Base-by-base conservation (phyloP, 1,140 invertebrate species). In the Drosophila erecta region DNA sequence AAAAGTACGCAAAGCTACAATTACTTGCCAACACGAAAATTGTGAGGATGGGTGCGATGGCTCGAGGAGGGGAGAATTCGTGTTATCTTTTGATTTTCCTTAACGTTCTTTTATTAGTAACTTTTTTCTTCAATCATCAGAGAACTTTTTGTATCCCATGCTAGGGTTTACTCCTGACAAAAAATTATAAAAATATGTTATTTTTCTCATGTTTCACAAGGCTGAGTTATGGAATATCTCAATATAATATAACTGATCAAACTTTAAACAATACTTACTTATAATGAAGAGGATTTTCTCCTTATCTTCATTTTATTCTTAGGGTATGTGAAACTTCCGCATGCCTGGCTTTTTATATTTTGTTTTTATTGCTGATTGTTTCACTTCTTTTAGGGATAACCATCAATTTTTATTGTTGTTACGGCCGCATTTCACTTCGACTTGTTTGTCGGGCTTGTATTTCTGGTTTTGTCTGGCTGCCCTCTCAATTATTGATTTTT, bases 321-420 rank as follows among this genome's bases (percentile, higher is more conserved):
- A 65, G 47, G 66, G 55, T 60, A 60, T 47, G 10, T 12, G 0
- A 8, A 35, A n/a, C 57, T 47, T 44, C 6, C 17, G 11, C 24
- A 14, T 55, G 22, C 22, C n/a, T 38, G 35, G 43, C 60, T 22
- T 65, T 70, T 24, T 22, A 50, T 8, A 59, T 65, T 81, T 70
- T 43, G 56, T 58, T 81, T 87, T 87, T 87, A 87, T 87, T 79
- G 83, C 83, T 81, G 83, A 87, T 87, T 87, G 83, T 87, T 87
- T 87, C 76, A 76, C 75, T 87, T 81, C 59, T 79, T 76, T 76
- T 61, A 49, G 81, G 79, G 83, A 87, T 81, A 87, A 81, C 83
- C 86, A 87, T 87, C 86, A 87, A 87, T 87, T 79, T 87, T 87
- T 87, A 87, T 87, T 79, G 78, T 81, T 79, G 62, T 74, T 77